phyloP scores from a whole-genome alignment of 2,797 vertebrate genomes.

The Alauda arvensis region DNA sequence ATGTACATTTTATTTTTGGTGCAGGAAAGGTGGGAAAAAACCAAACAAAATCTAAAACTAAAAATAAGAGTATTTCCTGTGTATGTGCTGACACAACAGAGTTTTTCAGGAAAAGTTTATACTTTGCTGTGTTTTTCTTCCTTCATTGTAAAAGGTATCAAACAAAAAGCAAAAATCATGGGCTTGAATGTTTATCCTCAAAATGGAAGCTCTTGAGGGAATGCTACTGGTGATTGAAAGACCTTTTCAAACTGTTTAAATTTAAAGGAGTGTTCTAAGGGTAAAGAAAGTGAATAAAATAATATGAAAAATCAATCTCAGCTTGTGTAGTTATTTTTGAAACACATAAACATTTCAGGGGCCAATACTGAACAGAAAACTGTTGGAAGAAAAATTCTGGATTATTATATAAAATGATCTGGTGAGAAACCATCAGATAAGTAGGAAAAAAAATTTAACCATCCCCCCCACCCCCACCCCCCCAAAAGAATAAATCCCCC shows the following conservation, averaged over 20 bases:
- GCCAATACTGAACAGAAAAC: neutral
- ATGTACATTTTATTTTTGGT: neutral
- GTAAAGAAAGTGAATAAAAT: neutral
- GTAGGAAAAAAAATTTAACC: neutral
- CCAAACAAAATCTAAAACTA: neutral
- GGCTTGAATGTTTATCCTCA: neutral
- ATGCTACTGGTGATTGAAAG: neutral
- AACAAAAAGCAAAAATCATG: neutral
- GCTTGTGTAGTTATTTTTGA: neutral
- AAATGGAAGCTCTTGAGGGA: neutral
- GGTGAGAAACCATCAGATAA: neutral
- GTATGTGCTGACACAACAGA: neutral
- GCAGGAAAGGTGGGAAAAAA: neutral
- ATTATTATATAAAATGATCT: neutral
- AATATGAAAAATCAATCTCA: neutral
- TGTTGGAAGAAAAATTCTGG: neutral
- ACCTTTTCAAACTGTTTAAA: neutral
- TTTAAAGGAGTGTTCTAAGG: neutral
- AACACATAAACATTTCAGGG: neutral
- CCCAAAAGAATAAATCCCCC: rapidly evolving
- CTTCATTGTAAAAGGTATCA: neutral
- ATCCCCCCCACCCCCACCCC: too few relatives aligned
- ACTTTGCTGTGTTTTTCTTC: neutral
- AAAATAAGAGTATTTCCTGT: neutral
- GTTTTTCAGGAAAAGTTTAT: neutral